phyloP scores from a whole-genome alignment of 1,140 invertebrate species.

The Bombus turneri region DNA sequence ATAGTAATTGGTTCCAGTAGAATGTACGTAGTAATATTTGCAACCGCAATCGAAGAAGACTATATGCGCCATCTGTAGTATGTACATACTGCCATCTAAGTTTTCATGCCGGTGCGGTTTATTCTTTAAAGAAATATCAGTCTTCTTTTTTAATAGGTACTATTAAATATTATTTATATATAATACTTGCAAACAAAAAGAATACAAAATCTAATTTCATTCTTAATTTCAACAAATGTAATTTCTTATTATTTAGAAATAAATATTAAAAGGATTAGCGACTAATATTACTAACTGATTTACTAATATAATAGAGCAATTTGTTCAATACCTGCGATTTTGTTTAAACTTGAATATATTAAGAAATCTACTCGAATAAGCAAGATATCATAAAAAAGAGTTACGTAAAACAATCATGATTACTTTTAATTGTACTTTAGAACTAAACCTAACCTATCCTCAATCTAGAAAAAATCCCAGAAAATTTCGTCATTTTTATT shows the following conservation, averaged over 20 bases:
- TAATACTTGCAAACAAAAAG: not conserved
- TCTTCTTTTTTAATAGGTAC: not conserved
- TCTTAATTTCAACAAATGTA: not conserved
- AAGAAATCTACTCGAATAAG: too few species aligned
- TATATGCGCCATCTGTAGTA: conserved; percentile 2
- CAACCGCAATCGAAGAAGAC: not conserved
- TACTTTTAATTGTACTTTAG: too few species aligned
- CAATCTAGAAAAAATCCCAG: too few species aligned
- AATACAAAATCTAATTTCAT: not conserved
- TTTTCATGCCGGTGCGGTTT: not conserved
- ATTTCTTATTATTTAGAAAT: not conserved
- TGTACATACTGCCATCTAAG: not conserved
- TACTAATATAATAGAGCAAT: not conserved
- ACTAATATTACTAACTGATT: not conserved
- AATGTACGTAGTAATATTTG: not conserved
- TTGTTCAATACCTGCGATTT: too few species aligned
- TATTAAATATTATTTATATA: not conserved
- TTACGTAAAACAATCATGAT: too few species aligned
- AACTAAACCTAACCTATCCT: too few species aligned
- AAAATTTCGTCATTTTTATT: too few species aligned
- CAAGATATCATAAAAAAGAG: too few species aligned
- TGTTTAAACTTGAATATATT: too few species aligned
- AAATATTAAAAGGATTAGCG: not conserved
- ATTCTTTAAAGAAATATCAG: not conserved
- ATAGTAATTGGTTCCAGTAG: conserved; percentile 4